These are phyloP conservation scores for Augochlora pura DNA, from an alignment of 1,140 invertebrate genomes.

Conservation along the genomic window DNA sequence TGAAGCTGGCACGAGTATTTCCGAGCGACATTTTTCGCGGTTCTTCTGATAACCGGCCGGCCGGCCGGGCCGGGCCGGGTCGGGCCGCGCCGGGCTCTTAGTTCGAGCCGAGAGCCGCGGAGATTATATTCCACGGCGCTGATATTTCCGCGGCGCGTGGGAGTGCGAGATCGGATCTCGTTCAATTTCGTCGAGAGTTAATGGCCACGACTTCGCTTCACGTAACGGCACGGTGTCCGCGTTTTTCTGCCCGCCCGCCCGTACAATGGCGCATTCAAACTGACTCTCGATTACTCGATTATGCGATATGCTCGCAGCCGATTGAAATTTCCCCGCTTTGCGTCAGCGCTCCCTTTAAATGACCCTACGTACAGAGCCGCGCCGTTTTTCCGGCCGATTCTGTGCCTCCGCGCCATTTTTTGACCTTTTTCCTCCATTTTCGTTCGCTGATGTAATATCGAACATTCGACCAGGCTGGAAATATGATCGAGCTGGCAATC, in stretches of 20 bases:
- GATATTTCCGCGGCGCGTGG: conserved; percentile 57
- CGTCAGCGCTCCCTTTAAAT: conserved; percentile 10
- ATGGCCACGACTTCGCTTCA: conserved; percentile 61
- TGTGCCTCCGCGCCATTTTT: too few species aligned
- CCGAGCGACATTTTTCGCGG: conserved; percentile 38
- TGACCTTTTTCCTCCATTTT: too few species aligned
- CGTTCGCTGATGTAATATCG: too few species aligned
- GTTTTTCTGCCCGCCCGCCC: conserved; percentile 37
- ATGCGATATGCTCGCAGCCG: conserved; percentile 7
- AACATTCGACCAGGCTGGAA: too few species aligned
- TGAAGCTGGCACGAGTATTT: conserved; percentile 18
- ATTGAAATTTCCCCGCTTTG: conserved; percentile 28
- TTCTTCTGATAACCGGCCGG: conserved; percentile 27
- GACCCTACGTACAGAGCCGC: background rate
- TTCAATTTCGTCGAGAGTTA: conserved; percentile 64
- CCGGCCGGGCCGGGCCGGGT: too few species aligned
- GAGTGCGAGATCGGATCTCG: conserved; percentile 64
- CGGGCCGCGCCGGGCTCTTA: too few species aligned
- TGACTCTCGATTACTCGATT: conserved; percentile 46
- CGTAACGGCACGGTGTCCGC: conserved; percentile 56
- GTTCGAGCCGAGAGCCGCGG: background rate
- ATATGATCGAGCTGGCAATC: too few species aligned
- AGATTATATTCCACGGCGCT: conserved; percentile 57
- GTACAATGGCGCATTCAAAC: conserved; percentile 61
- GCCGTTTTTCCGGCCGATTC: background rate